Evolutionary conservation across 1,140 invertebrate genomes (phyloP), one percentile per base, ranked within the genome.

Genomic region (Lasioglossum baleicum): DNA sequence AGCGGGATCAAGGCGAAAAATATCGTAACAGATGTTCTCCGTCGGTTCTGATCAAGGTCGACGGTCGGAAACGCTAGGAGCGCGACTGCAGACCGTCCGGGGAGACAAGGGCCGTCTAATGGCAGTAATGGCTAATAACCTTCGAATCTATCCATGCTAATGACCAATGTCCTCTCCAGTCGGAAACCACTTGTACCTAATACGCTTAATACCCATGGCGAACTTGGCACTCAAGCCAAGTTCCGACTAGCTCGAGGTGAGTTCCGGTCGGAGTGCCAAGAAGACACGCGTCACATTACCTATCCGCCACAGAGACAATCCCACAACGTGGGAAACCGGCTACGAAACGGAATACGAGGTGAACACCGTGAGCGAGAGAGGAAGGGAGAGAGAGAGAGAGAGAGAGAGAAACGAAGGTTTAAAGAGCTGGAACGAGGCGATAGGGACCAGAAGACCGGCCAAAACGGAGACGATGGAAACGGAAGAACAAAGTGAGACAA

Each of bases 121-220:
- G 85, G 86, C 75, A 79, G 87, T 91, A 91, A 92, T 91, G 86
- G 88, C 88, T 92, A 92, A 91, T 92, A 91, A 92, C 87, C 88
- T 88, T 86, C 88, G 87, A 91, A 91, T 92, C 89, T 89, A 91
- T 92, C 89, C 85, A 83, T 84, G 88, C 87, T 92, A 92, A 92
- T 92, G 90, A 91, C 89, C 90, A 87, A 90, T 90, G 85, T 87
- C 80, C 82, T 86, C 76, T 78, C 83, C 66, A 88, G 84, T 83
- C 87, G 75, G 84, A 85, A 86, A 86, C 86, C 84, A 90, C 87
- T 87, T 89, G 81, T 90, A 88, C 85, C 89, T 91, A 91, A 91
- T 89, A 87, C 83, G 85, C 84, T 87, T 89, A 88, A 90, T 90
- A 88, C 89, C 75, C 74, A 35, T 20, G 76, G 72, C 83, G 79